Evolutionary conservation across 2,888 invertebrate genomes (phyloP), one percentile per base, ranked within the genome.

Genomic region (Habrosyne pyritoides): DNA sequence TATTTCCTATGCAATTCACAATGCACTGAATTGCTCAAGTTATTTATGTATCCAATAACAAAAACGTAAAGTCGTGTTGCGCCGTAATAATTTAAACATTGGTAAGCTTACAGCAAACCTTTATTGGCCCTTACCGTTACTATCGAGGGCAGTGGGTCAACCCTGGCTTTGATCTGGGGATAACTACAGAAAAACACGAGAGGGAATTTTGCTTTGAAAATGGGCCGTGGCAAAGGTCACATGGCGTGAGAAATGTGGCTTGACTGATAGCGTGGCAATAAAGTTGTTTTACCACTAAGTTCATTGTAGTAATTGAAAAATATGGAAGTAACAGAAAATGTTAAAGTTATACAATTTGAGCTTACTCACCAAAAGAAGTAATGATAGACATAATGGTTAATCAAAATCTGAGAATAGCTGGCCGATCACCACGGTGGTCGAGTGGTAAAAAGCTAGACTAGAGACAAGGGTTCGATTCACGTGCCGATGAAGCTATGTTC

Each of bases 81-180:
- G 5, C n/a, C 1, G 0, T 42, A 42, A 8, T 8, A 4, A 42
- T 2, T 14, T 8, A 1, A 18, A 42, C 42, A 42, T 42, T 18
- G 18, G 5, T 42, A 36, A 22, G 52, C 22, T 33, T 47, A 47
- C 46, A 10, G 47, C 33, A 21, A 66, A 46, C 53, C 60, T 66
- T 67, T 63, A 66, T 53, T 59, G 61, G 57, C 66, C 68, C 62
- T 68, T 64, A 64, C 59, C 60, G 53, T n/a, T n/a, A 8, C 47
- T 57, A 53, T 66, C 68, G 83, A 75, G 89, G 89, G 65, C 81
- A 89, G 81, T 89, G 79, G 89, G 89, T 88, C 88, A 87, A 66
- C 67, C 72, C 18, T 60, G 61, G 70, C 65, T 70, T 70, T 79
- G 75, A 85, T 87, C 73, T 76, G 64, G 71, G 69, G 73, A 72